Base-by-base conservation (phyloP, 2,113 vertebrate genomes). In the Peromyscus californicus region DNA sequence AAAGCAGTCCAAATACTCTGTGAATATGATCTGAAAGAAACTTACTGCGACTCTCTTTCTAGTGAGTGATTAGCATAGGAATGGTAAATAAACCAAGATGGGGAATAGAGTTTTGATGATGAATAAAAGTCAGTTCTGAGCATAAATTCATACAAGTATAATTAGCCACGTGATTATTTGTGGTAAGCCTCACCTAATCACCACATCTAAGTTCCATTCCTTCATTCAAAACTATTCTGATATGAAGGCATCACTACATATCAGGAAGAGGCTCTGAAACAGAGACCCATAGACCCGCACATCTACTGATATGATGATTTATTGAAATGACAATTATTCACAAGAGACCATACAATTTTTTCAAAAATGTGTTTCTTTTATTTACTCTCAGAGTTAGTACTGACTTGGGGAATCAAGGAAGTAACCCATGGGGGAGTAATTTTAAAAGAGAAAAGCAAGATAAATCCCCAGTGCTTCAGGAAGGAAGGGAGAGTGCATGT, bases 1-100 rank as follows among this genome's bases (percentile, higher is more conserved):
- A 95, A 97, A 97, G 15, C 1, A 95, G 84, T 82, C 45, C 84
- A 98, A 98, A 61, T 69, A 63, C 26, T 54, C 19, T 91, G 79
- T 74, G 96, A 96, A 63, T 24, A 87, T 21, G 74, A 94, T 91
- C 70, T 93, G 4, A 87, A 96, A 69, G 65, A 97, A 98, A 90
- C 26, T 93, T 97, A 95, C 19, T 88, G 31, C 65, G 78, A 91
- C 1, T 2, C 21, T 8, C 5, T 97, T 98, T 79, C 36, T 95
- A 89, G 36, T 48, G 26, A 90, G 85, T 98, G 76, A 96, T 95
- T 97, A 93, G 96, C 97, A 98, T 5, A 94, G 7, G 13, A 94
- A 97, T 97, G 22, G 22, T 95, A 75, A 88, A 19, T 80, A 96
- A 97, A 97, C 91, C 26, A 76, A 89, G 54, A 93, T 75, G 42